Base-by-base conservation (phyloP, 2,113 vertebrate species). In the Serinus canaria region DNA sequence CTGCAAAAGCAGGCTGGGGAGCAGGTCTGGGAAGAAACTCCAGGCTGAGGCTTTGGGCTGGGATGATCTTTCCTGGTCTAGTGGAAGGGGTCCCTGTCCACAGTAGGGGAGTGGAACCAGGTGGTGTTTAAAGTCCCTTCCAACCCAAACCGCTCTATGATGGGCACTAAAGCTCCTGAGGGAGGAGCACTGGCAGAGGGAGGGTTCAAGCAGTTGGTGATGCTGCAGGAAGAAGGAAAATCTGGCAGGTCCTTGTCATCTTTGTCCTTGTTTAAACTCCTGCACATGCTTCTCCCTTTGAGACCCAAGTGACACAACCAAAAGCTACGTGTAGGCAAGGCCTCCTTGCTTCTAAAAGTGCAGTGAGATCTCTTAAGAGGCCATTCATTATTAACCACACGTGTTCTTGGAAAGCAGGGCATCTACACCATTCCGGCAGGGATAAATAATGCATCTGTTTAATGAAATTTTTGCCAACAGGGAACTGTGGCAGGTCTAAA, bases 381-480 rank as follows among this genome's bases (percentile, higher is more conserved):
- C 22, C 64, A 92, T 93, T 31, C 31, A 86, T 96, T 94, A 94
- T 96, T 96, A 78, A 96, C 43, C 14, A 20, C 0, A 0, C 0
- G 2, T 27, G 43, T 55, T 92, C 59, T 13, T 4, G 5, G 85
- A 82, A 91, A 73, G 68, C 17, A 6, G 37, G 56, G 20, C 52
- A 30, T 43, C 80, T 14, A 5, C 15, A 25, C 52, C 2, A 0
- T 93, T 53, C 83, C 50, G 72, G 41, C 69, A 53, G n/a, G n/a
- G 25, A 86, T 95, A 50, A 94, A 95, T 94, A 94, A 93, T 96
- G 93, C 6, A 92, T 70, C 24, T 50, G 6, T 49, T 80, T 90
- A 77, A 90, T 81, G 70, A 92, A 72, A 43, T 46, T 73, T n/a
- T 13, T 80, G 85, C 58, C 63, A 20, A 2, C 0, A 1, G 75